Evolutionary conservation across 2,797 vertebrate genomes (phyloP).

Genomic region (Pangasius krempfi): DNA sequence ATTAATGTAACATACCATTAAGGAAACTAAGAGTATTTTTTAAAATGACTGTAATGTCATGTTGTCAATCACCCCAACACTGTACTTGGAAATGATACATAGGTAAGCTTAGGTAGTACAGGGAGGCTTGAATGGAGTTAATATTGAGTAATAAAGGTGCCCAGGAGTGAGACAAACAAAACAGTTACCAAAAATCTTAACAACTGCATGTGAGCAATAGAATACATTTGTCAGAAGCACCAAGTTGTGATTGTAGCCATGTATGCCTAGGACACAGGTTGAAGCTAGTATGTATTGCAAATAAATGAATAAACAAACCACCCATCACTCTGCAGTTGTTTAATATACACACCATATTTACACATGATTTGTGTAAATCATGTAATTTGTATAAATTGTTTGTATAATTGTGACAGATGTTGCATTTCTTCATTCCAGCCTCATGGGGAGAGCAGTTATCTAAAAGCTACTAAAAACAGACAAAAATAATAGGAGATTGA

Average conservation of each 20-base stretch:
- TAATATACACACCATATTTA: neutral
- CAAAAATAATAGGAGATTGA: neutral
- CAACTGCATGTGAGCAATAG: neutral
- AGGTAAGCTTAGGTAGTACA: neutral
- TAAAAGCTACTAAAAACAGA: neutral
- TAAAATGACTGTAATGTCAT: neutral
- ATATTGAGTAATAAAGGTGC: neutral
- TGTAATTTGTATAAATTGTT: neutral
- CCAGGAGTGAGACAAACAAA: neutral
- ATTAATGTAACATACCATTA: neutral
- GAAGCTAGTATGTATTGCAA: neutral
- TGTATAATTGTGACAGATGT: neutral
- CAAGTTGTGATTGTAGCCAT: neutral
- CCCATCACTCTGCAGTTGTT: neutral
- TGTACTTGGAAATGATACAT: neutral
- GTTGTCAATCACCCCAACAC: neutral
- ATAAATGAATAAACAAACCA: neutral
- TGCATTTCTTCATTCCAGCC: neutral
- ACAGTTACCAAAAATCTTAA: neutral
- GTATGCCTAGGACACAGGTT: neutral
- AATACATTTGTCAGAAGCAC: no score
- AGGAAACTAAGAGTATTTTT: neutral
- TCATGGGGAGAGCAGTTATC: neutral
- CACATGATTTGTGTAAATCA: neutral
- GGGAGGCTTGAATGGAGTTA: neutral